These are phyloP conservation scores for Neopipo cinnamomea DNA, from an alignment of 2,113 vertebrate genomes.

Conservation along the genomic window DNA sequence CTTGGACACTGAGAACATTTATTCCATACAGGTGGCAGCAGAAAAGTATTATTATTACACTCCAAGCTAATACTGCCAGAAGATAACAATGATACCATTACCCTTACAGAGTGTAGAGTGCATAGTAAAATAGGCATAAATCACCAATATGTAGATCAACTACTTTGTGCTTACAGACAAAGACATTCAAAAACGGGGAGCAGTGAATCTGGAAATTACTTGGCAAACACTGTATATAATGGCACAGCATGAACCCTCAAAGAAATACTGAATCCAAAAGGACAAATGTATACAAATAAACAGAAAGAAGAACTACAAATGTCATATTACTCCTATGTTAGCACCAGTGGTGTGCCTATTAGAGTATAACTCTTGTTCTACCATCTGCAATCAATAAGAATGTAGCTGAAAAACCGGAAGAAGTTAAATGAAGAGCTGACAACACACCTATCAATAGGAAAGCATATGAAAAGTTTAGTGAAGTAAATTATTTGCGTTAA, in stretches of 20 bases:
- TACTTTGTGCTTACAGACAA: too few relatives aligned
- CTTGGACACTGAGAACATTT: neutral
- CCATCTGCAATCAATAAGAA: neutral
- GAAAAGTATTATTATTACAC: neutral
- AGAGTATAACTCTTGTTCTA: neutral
- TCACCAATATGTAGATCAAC: neutral
- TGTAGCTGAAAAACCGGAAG: neutral
- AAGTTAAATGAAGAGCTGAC: neutral
- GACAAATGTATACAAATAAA: neutral
- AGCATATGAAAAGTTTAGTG: neutral
- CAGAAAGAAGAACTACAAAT: neutral
- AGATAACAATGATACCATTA: neutral
- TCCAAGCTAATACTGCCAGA: neutral
- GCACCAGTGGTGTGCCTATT: neutral
- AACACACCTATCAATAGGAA: neutral
- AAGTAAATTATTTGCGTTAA: neutral
- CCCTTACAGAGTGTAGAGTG: neutral
- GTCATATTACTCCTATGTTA: neutral
- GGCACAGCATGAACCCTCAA: neutral
- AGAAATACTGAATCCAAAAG: neutral
- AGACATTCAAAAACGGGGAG: neutral
- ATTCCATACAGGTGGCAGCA: neutral
- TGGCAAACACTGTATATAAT: neutral
- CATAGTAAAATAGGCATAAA: neutral
- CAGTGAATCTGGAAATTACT: neutral